Base-by-base conservation (phyloP, 2,113 vertebrate species). In the Cyprichromis sp. region DNA sequence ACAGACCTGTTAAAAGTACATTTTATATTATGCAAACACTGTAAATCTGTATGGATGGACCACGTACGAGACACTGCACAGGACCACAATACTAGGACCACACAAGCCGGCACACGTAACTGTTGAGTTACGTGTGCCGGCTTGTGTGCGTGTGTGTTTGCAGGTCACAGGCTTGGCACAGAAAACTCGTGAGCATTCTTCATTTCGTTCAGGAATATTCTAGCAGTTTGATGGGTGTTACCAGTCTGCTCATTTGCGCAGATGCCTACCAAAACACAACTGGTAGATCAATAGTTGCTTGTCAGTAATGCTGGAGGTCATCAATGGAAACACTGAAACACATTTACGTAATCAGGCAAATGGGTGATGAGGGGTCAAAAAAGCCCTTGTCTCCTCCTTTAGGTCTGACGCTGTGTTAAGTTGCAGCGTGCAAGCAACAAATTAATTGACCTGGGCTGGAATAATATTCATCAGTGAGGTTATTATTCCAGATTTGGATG, bases 331-430 rank as follows among this genome's bases (percentile, higher is more conserved):
- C 91, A 93, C 7, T 68, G 88, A 93, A 94, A 80, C 88, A 59
- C 82, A 81, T 87, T 94, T 95, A 95, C 81, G 87, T 94, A 95
- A 95, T 93, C 86, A 92, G 80, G 86, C 89, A 45, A 87, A 88
- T 59, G 82, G 82, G 83, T 85, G 40, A 82, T 34, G 90, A 80
- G 86, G 86, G 88, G 83, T 82, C 47, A 90, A 31, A 57, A 66
- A 47, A 85, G 80, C 29, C 5, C 19, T 34, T 66, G 40, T 21
- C 52, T 85, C 19, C 31, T 78, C 50, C 47, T 86, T 84, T 87
- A 29, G 26, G 16, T 80, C 9, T 40, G 7, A 34, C 34, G 34
- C 34, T 34, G 34, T 34, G 34, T 34, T 34, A 83, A 82, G 63
- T 47, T 61, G n/a, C 14, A 55, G 8, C 8, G 14, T 47, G 31